Evolutionary conservation across 2,888 invertebrate species (phyloP), one percentile per base, ranked within the genome.

Genomic region (Eupithecia inturbata): DNA sequence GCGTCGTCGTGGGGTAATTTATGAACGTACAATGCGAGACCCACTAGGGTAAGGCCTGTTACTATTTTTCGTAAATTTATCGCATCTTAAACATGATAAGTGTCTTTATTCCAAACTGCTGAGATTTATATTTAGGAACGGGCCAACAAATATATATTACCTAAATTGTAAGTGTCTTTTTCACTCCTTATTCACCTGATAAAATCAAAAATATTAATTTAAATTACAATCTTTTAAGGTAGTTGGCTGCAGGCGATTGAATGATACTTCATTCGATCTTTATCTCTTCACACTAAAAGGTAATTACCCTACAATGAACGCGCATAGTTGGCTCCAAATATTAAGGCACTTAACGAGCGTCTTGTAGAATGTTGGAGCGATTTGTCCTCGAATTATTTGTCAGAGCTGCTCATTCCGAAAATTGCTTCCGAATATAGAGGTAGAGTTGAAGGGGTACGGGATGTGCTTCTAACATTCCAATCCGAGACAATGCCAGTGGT

Each of bases 401-500:
- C 91, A 89, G 86, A 88, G 84, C 85, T 83, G 85, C 84, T 88
- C 89, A 92, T 93, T 92, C 90, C 88, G 87, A 88, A 91, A 91
- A 92, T 92, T 89, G 92, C 89, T 90, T 91, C 92, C 92, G 90
- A 88, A 93, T 93, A 92, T 93, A 93, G 90, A 87, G 81, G 92
- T 93, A 93, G 90, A 87, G 81, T 77, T 82, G 85, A 92, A 92
- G 89, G 92, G 91, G 92, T 92, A 87, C 84, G 84, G 84, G 77
- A 79, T 79, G 83, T 84, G 82, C 82, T 78, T 82, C 84, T 86
- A 80, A 84, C 88, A 88, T 88, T 88, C 84, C 85, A 77, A 83
- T 82, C 84, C 83, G 81, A 86, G 85, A 90, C 90, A 90, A 89
- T 89, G 84, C 82, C 78, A 80, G 72, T 73, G 84, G 62, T 72